These are phyloP conservation scores for Hesperophylax magnus DNA, from an alignment of 1,140 invertebrate species.

Conservation along the genomic window DNA sequence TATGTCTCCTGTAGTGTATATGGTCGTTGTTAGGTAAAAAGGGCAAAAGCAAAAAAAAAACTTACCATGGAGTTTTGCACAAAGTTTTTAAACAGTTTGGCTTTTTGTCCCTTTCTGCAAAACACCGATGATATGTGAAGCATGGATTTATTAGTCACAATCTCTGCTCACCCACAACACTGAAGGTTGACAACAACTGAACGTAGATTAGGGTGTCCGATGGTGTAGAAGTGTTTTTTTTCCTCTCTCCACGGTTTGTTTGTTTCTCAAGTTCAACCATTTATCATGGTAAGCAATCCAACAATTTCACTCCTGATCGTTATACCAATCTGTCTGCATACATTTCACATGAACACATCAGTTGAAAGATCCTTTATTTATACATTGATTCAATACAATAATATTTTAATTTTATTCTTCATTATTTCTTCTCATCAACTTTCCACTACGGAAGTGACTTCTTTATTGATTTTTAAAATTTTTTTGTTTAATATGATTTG, in stretches of 20 bases:
- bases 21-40: too few species aligned
- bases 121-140: constrained; percentile 1
- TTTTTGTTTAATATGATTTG: background rate
- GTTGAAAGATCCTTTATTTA: background rate
- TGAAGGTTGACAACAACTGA: background rate
- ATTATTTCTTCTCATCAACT: too few species aligned
- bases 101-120: background rate
- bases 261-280: too few species aligned
- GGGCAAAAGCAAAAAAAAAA: too few species aligned
- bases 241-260: background rate
- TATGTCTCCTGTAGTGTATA: constrained; percentile 19
- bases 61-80: too few species aligned
- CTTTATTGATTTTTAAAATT: background rate
- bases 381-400: background rate
- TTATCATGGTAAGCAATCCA: too few species aligned
- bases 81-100: too few species aligned
- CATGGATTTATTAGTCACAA: background rate
- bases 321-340: background rate
- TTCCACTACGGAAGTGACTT: too few species aligned
- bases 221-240: background rate
- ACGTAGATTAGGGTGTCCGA: background rate
- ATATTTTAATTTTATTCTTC: too few species aligned
- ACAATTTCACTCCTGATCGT: background rate
- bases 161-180: constrained; percentile 17
- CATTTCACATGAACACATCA: background rate